Evolutionary conservation across 1,140 invertebrate genomes (phyloP).

Genomic region (Eumeta japonica): DNA sequence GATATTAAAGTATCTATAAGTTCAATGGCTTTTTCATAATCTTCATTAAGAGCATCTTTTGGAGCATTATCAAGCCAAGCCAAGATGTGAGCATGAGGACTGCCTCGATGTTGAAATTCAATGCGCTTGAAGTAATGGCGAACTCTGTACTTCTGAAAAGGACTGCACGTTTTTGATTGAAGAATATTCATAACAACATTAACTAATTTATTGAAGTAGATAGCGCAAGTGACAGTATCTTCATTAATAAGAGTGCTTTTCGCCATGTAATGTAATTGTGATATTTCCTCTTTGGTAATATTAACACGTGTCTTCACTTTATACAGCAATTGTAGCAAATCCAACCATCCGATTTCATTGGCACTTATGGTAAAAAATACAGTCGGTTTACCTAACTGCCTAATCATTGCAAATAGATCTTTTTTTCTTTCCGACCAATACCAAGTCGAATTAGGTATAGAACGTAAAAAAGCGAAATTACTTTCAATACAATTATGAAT

Average conservation of each 20-base stretch:
- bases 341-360: not conserved
- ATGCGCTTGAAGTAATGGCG: constrained; percentile 21
- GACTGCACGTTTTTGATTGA: constrained; percentile 13
- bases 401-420: constrained; percentile 7
- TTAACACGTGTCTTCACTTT: constrained; percentile 21
- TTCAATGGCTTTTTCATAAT: constrained; percentile 2
- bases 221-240: too few species aligned
- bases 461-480: too few species aligned
- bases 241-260: constrained; percentile 33
- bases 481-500: too few species aligned
- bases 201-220: constrained; percentile 37
- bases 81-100: too few species aligned
- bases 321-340: constrained; percentile 22
- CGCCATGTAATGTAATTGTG: constrained; percentile 16
- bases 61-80: too few species aligned
- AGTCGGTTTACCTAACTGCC: constrained; percentile 6
- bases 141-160: constrained; percentile 21
- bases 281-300: constrained; percentile 12
- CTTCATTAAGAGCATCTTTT: constrained; percentile 2
- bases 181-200: too few species aligned
- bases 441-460: not conserved
- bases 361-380: constrained; percentile 7
- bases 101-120: too few species aligned
- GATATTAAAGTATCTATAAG: constrained; percentile 8
- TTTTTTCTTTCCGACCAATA: constrained; percentile 6